Conservation (phyloP, 2,113 vertebrate species). For the Leptodactylus fuscus region DNA sequence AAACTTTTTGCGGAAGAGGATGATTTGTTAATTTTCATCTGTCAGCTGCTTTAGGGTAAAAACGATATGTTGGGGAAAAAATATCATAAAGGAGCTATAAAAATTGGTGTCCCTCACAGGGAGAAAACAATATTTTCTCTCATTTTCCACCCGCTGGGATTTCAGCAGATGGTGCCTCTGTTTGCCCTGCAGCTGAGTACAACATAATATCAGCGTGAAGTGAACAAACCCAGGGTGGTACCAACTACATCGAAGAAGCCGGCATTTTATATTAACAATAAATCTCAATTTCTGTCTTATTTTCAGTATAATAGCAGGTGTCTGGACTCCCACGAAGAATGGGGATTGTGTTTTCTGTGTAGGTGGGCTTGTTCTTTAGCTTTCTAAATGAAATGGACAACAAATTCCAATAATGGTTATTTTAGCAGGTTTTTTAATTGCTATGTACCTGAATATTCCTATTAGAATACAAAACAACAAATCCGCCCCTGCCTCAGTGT, state of each 20-base stretch:
- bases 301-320: background rate
- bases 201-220: constrained; percentile 33
- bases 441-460: background rate
- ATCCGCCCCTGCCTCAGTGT: no score
- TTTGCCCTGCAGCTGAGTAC: constrained; percentile 45
- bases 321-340: background rate
- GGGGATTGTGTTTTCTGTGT: background rate
- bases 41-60: background rate
- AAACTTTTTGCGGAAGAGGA: background rate
- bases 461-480: background rate
- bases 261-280: constrained; percentile 2
- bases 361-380: background rate
- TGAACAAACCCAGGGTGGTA: constrained; percentile 22
- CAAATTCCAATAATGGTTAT: background rate
- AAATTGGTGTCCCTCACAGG: constrained; percentile 29
- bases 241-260: constrained; percentile 1
- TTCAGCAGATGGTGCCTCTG: constrained; percentile 48
- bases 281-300: background rate
- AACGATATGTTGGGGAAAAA: background rate
- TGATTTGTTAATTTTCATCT: constrained; percentile 10
- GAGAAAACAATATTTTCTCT: constrained; percentile 47
- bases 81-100: constrained; percentile 12
- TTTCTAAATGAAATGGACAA: background rate
- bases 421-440: background rate
- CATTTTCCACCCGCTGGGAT: constrained; percentile 44